Base-by-base conservation (phyloP, 2,797 vertebrate genomes). In the Hybognathus amarus region DNA sequence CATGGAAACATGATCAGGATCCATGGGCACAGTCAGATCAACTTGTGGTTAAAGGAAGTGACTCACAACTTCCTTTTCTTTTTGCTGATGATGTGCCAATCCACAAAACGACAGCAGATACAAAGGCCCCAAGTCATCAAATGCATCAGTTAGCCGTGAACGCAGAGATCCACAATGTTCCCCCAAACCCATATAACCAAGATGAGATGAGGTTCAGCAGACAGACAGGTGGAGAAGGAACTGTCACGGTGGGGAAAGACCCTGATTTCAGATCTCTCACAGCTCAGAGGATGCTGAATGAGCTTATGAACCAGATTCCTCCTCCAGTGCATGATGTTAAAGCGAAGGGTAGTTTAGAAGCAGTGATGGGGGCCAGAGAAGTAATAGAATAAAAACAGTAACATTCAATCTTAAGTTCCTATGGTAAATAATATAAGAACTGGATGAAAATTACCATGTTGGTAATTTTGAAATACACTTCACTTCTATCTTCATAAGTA, bases 201-300 rank as follows among this genome's bases (percentile, higher is more conserved):
- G 83, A 15, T 61, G 71, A 80, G 86, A 90, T 64, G 83, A 83
- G 64, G 24, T 56, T 22, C 54, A 54, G 74, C 83, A 89, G 87
- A 81, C 73, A 30, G 89, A 75, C 20, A 85, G 84, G 36, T 86
- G 78, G 52, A 85, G 63, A 71, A 17, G 40, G 71, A 66, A 86
- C 88, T 64, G 84, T 87, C 0, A 89, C 87, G 78, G 67, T 88
- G 76, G 91, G 90, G 80, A 88, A 40, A 71, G 64, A 77, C 83
- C 85, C 83, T 70, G 87, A 91, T 73, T 89, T 92, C 87, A 94
- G 87, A 70, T 92, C 92, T 64, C 20, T 88, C 84, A 90, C 92
- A 38, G 93, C 95, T 52, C 93, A 95, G 85, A 91, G 89, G 86
- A 93, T 93, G 85, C 89, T 95, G 80, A 91, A 95, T 88, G 91